phyloP scores from a whole-genome alignment of 2,797 vertebrate genomes.

The Fratercula arctica region DNA sequence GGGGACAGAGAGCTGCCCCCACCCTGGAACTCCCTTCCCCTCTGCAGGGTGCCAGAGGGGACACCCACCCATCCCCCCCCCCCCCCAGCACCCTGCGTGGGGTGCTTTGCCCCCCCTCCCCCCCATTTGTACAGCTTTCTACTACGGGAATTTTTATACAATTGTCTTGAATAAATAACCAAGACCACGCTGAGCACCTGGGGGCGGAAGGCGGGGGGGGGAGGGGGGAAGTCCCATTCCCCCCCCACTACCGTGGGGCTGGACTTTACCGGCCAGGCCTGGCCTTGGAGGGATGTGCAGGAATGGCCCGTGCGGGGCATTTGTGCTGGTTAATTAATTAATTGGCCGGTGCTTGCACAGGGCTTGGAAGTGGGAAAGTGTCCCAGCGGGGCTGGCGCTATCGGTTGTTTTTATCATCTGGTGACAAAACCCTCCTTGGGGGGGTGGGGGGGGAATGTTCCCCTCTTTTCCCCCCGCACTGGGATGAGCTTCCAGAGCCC shows the following conservation, averaged over 20 bases:
- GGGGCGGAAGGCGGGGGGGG: background rate
- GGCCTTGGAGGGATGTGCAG: background rate
- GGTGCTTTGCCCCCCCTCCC: background rate
- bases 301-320: background rate
- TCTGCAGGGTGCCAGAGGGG: background rate
- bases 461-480: no score
- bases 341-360: constrained; percentile 21
- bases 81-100: rapidly evolving
- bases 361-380: background rate
- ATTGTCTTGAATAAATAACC: constrained; percentile 42
- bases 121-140: constrained; percentile 42
- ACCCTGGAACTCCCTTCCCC: background rate
- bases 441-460: background rate
- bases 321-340: constrained; percentile 51
- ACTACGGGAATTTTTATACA: background rate
- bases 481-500: background rate
- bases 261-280: background rate
- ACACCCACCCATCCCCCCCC: background rate
- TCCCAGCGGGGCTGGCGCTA: background rate
- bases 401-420: background rate
- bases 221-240: no score
- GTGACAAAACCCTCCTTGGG: background rate
- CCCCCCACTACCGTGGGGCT: rapidly evolving
- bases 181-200: background rate
- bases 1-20: background rate